These are phyloP conservation scores for Limanda limanda DNA, from an alignment of 2,113 vertebrate species.

Conservation along the genomic window DNA sequence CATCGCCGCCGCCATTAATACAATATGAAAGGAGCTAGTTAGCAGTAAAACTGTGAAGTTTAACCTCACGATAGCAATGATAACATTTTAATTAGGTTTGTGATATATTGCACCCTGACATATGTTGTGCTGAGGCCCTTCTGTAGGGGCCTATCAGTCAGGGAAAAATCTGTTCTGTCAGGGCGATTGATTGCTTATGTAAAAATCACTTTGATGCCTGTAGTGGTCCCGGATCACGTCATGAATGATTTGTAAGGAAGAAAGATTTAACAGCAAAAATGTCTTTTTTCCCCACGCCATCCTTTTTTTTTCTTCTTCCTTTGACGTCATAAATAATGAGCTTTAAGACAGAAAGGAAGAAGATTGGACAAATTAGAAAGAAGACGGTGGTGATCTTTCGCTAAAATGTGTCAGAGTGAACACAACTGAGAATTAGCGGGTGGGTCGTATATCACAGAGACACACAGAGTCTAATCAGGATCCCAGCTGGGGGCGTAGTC, in stretches of 20 bases:
- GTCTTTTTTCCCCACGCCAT: background rate
- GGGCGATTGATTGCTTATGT: slow-evolving; percentile 31
- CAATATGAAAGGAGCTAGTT: slow-evolving; percentile 37
- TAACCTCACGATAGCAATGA: slow-evolving; percentile 50
- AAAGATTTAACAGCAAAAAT: background rate
- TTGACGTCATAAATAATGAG: slow-evolving; percentile 6
- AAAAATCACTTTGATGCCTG: too few species aligned
- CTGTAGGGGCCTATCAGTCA: slow-evolving; percentile 32
- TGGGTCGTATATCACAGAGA: slow-evolving; percentile 53
- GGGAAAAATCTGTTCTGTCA: slow-evolving; percentile 44
- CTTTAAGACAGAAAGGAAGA: background rate
- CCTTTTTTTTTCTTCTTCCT: slow-evolving; percentile 3
- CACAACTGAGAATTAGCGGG: slow-evolving; percentile 43
- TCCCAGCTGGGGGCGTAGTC: slow-evolving; percentile 61
- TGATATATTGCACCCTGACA: slow-evolving; percentile 50
- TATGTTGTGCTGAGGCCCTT: slow-evolving; percentile 31
- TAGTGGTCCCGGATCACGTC: background rate
- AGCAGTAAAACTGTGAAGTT: slow-evolving; percentile 35
- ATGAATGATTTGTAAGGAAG: slow-evolving; percentile 28
- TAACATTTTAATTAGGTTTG: slow-evolving; percentile 49
- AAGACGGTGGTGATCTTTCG: background rate
- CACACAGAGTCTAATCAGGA: slow-evolving; percentile 59
- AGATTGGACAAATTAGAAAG: background rate
- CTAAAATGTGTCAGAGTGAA: slow-evolving; percentile 31
- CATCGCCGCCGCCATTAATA: slow-evolving; percentile 18